These are phyloP conservation scores for Bubo scandiacus DNA, from an alignment of 2,113 vertebrate species.

Conservation along the genomic window DNA sequence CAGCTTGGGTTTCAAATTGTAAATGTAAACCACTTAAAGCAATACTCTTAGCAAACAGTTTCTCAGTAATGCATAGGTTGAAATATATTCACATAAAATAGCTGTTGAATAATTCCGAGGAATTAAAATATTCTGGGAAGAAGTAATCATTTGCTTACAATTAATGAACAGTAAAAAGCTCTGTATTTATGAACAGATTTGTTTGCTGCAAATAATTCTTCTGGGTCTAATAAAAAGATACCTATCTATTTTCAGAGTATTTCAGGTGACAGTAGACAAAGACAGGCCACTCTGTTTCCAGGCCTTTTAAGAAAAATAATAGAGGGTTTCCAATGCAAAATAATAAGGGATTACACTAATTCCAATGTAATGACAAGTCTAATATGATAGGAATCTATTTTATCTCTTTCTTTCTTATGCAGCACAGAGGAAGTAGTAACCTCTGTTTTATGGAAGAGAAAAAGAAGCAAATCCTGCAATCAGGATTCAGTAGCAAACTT, in stretches of 20 bases:
- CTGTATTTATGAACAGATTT: not conserved
- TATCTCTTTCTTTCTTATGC: not conserved
- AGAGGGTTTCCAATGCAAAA: not conserved
- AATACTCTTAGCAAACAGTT: not conserved
- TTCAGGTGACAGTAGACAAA: not conserved
- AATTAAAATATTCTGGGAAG: not conserved
- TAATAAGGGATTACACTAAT: not conserved
- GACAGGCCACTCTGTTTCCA: not conserved
- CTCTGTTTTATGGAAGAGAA: not conserved
- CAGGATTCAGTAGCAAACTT: not conserved
- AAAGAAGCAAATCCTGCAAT: not conserved
- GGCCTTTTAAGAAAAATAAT: not conserved
- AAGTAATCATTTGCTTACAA: not conserved
- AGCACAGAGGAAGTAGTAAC: not conserved
- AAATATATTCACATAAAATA: not conserved
- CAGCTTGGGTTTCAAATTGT: not conserved
- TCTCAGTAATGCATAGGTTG: not conserved
- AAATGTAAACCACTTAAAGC: not conserved
- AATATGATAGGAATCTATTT: not conserved
- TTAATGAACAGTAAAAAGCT: not conserved
- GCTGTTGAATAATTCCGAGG: not conserved
- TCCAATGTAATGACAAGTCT: not conserved
- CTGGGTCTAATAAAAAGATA: not conserved
- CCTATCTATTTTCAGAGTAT: not conserved
- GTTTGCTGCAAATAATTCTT: not conserved